Percentiles rank a stretch among this genome's conserved stretches.
phyloP scores from a whole-genome alignment of 2,113 vertebrate genomes.

The Cercopithecus mona region DNA sequence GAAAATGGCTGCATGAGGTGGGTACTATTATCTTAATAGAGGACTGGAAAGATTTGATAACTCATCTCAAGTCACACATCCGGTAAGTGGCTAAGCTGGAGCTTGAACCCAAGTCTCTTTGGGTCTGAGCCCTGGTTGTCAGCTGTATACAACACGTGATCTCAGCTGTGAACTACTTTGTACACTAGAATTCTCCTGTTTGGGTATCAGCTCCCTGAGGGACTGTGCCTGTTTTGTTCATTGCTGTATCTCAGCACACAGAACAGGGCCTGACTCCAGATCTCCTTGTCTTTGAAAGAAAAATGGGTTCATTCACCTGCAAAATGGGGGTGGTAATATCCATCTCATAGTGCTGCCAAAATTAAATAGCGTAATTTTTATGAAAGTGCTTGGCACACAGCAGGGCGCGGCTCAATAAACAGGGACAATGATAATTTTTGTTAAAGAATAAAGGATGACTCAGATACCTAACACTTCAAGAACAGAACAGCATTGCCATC shows the following conservation, averaged over 20 bases:
- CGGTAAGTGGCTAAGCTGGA: not conserved
- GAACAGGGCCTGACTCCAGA: not conserved
- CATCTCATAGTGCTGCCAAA: not conserved
- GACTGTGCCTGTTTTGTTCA: not conserved
- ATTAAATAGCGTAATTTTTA: not conserved
- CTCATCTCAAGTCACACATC: not conserved
- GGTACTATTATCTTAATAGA: not conserved
- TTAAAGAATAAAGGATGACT: not conserved
- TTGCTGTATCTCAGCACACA: not conserved
- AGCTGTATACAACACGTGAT: not conserved
- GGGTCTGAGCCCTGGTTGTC: not conserved
- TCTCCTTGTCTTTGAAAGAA: conserved; percentile 23
- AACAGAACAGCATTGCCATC: not conserved
- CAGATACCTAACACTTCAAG: not conserved
- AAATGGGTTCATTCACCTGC: not conserved
- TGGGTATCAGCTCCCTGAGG: not conserved
- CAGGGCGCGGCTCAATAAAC: not conserved
- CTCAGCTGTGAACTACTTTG: not conserved
- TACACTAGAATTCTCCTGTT: not conserved
- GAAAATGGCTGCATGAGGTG: not conserved
- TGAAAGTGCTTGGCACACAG: not conserved
- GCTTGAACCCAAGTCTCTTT: not conserved
- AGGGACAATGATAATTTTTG: not conserved
- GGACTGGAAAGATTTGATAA: not conserved
- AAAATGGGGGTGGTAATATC: not conserved